A percentile compares a stretch with the other conserved stretches of the same genome.
phyloP scores from a whole-genome alignment of 1,140 invertebrate genomes.

The Drosophila orosa region DNA sequence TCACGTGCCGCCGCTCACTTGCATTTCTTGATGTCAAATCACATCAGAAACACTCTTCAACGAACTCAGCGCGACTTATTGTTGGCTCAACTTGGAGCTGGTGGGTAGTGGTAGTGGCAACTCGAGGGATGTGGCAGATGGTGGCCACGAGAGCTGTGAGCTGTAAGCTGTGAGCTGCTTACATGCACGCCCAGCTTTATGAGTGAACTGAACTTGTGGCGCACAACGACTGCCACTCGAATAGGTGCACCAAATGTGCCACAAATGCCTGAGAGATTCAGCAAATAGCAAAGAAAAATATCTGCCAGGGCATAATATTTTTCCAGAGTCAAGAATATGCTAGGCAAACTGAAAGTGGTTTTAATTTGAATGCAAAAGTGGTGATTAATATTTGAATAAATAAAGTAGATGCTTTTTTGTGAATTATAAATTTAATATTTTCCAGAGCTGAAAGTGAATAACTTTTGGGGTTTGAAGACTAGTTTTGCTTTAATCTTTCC shows the following conservation, averaged over 20 bases:
- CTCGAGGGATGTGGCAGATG: neutral
- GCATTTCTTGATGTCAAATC: slow-evolving; percentile 62
- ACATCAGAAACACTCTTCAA: slow-evolving; percentile 62
- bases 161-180: slow-evolving; percentile 18
- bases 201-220: slow-evolving; percentile 27
- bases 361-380: too few species aligned
- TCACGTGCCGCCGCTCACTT: slow-evolving; percentile 64
- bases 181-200: slow-evolving; percentile 60
- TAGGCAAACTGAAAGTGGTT: neutral
- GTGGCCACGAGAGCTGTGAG: slow-evolving; percentile 8
- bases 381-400: neutral
- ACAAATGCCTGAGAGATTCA: neutral
- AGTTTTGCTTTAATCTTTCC: neutral
- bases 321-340: neutral
- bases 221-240: slow-evolving; percentile 22
- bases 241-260: slow-evolving; percentile 17
- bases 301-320: neutral
- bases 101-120: slow-evolving; percentile 1
- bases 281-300: neutral
- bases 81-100: slow-evolving; percentile 11
- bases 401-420: neutral
- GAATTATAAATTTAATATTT: neutral
- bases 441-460: neutral
- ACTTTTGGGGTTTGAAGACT: neutral
- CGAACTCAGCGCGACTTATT: slow-evolving; percentile 30